These are phyloP conservation scores for Dendrolimus pini DNA, from an alignment of 2,888 invertebrate species.

Conservation along the genomic window DNA sequence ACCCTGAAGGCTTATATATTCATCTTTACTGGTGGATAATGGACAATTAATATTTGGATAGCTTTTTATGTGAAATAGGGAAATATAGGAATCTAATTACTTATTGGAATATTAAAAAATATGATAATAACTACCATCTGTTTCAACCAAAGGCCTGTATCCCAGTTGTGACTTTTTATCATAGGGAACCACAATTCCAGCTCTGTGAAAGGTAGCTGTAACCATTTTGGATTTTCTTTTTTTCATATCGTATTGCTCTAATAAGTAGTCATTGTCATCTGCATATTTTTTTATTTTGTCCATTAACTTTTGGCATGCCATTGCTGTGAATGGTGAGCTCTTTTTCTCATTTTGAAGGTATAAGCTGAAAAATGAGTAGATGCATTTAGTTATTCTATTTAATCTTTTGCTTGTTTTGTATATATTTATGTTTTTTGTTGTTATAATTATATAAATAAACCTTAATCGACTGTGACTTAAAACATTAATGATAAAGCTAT, in stretches of 20 bases:
- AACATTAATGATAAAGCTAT: constrained; percentile 1
- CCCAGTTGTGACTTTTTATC: constrained; percentile 89
- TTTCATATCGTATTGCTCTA: constrained; percentile 77
- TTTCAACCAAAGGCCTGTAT: constrained; percentile 85
- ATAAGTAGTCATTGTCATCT: constrained; percentile 71
- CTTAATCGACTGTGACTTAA: too few relatives aligned
- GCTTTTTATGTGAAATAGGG: too few relatives aligned
- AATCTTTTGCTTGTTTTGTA: not conserved
- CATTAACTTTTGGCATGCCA: constrained; percentile 76
- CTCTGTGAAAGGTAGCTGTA: constrained; percentile 85
- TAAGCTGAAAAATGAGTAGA: constrained; percentile 34
- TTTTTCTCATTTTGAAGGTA: constrained; percentile 73
- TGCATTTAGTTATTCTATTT: constrained; percentile 1
- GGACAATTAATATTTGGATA: too few relatives aligned
- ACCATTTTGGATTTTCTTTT: constrained; percentile 79
- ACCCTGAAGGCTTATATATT: too few relatives aligned
- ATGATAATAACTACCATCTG: constrained; percentile 66
- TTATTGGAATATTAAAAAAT: too few relatives aligned
- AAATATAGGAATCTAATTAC: too few relatives aligned
- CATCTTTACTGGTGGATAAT: too few relatives aligned
- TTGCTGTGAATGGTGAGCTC: constrained; percentile 80
- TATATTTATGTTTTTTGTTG: not conserved
- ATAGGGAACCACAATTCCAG: constrained; percentile 91
- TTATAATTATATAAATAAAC: too few relatives aligned
- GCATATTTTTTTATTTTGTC: constrained; percentile 80